A percentile compares a stretch with the other conserved stretches of the same genome.
These are phyloP conservation scores for Ischnus inquisitorius DNA, from an alignment of 2,888 invertebrate genomes.

Conservation along the genomic window DNA sequence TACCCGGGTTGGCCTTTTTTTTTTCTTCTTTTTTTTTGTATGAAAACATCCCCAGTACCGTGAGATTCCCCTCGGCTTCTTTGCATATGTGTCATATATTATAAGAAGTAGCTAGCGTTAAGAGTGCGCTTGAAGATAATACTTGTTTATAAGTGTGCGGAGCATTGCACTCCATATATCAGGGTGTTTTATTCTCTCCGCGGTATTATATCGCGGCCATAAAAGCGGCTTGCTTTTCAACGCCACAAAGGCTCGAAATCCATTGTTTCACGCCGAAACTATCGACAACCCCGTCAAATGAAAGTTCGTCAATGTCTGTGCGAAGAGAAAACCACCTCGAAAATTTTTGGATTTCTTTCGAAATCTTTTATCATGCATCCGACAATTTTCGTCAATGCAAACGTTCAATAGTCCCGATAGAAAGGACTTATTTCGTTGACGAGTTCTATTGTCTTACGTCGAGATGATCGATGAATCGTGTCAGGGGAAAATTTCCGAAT, in stretches of 20 bases:
- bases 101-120: background rate
- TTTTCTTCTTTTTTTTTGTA: background rate
- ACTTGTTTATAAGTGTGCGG: constrained; percentile 13
- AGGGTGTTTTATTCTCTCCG: background rate
- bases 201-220: background rate
- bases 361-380: background rate
- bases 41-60: background rate
- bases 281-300: constrained; percentile 12
- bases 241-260: background rate
- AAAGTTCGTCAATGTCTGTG: background rate
- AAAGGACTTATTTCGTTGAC: no score
- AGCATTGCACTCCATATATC: background rate
- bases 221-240: background rate
- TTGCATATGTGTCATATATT: constrained; percentile 25
- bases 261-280: background rate
- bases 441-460: no score
- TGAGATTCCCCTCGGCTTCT: background rate
- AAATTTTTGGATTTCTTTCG: background rate
- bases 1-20: background rate
- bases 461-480: no score
- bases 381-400: no score
- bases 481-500: no score
- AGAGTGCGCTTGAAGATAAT: constrained; percentile 17
- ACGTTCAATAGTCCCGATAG: no score
- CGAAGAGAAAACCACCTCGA: background rate